These are phyloP conservation scores for Propithecus perrieri DNA, from an alignment of 2,797 vertebrate genomes.

Conservation along the genomic window DNA sequence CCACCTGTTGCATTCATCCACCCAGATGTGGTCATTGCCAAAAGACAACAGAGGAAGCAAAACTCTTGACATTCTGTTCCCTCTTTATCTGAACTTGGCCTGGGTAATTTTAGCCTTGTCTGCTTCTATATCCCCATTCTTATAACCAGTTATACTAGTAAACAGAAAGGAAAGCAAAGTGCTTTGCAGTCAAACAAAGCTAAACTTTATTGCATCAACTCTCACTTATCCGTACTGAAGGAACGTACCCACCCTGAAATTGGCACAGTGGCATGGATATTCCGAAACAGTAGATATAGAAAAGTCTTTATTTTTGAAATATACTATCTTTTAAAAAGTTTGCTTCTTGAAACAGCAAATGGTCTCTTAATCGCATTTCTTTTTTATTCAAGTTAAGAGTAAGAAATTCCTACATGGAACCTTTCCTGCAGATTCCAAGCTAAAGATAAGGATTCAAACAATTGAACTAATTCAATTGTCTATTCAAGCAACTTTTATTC, in stretches of 20 bases:
- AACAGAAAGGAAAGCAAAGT: background rate
- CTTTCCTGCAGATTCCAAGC: background rate
- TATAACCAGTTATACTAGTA: background rate
- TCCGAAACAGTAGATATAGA: background rate
- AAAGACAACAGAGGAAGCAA: background rate
- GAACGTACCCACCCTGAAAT: background rate
- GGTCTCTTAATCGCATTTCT: constrained; percentile 1
- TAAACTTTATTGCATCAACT: background rate
- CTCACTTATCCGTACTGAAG: background rate
- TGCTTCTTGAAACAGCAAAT: constrained; percentile 11
- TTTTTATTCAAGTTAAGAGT: background rate
- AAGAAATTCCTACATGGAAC: background rate
- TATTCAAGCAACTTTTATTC: background rate
- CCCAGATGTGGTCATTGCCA: background rate
- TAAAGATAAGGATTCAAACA: background rate
- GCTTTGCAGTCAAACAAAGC: background rate
- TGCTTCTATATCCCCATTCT: background rate
- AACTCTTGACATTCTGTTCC: background rate
- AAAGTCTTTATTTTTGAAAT: constrained; percentile 23
- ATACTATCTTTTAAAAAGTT: constrained; percentile 13
- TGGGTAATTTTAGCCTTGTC: background rate
- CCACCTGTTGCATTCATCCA: background rate
- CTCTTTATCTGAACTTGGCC: constrained; percentile 36
- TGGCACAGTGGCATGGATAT: background rate
- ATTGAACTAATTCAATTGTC: background rate